Evolutionary conservation across 2,797 vertebrate species (phyloP).

Genomic region (Alfaro cultratus): DNA sequence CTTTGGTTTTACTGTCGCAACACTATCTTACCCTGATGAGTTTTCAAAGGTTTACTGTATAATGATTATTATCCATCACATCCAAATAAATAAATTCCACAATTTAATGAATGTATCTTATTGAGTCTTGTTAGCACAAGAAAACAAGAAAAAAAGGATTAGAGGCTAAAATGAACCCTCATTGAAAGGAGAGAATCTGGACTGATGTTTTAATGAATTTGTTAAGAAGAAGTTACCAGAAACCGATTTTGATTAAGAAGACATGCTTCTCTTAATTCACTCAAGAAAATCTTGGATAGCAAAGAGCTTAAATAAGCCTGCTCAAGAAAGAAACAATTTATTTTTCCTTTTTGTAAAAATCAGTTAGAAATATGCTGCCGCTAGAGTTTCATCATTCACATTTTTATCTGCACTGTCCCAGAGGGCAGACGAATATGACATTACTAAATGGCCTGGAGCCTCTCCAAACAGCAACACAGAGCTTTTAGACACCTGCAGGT

Average conservation of each 20-base stretch:
- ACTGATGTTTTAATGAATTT: neutral
- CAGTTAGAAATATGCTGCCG: neutral
- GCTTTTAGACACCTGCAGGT: conserved; percentile 14
- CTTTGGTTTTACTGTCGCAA: neutral
- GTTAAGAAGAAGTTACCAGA: neutral
- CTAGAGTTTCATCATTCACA: neutral
- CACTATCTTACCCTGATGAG: neutral
- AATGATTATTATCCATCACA: neutral
- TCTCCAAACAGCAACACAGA: conserved; percentile 1
- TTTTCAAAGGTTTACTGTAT: neutral
- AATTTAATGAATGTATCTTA: neutral
- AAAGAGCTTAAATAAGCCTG: neutral
- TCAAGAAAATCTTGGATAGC: neutral
- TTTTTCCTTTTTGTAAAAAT: neutral
- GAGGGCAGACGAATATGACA: conserved; percentile 1
- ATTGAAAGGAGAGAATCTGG: neutral
- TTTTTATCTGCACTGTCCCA: conserved; percentile 1
- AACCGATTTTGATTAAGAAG: neutral
- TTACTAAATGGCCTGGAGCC: conserved; percentile 6
- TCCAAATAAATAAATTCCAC: neutral
- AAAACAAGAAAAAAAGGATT: neutral
- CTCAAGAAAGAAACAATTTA: neutral
- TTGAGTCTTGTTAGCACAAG: neutral
- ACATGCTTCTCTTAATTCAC: neutral
- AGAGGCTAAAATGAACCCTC: neutral